Percentiles rank a stretch among this genome's conserved stretches.
Evolutionary conservation across 1,140 invertebrate species (phyloP).

Genomic region (Drosophila nigromelanica): DNA sequence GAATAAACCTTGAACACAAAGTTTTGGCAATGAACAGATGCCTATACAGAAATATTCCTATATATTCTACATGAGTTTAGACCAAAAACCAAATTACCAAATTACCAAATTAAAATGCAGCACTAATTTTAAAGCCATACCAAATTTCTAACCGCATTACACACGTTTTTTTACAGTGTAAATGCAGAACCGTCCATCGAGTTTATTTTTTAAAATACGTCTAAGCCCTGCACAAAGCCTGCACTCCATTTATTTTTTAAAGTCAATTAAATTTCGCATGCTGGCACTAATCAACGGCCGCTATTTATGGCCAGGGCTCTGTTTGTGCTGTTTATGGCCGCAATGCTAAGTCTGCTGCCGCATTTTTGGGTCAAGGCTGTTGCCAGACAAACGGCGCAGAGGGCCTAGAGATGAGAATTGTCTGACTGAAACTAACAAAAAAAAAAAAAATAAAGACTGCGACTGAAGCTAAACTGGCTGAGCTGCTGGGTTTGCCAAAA

Average conservation of each 20-base stretch:
- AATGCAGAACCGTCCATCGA: too few relatives aligned
- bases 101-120: too few relatives aligned
- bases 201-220: background rate
- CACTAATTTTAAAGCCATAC: too few relatives aligned
- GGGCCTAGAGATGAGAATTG: slow-evolving; percentile 14
- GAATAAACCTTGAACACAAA: too few relatives aligned
- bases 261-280: slow-evolving; percentile 43
- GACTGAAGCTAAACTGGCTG: background rate
- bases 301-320: slow-evolving; percentile 53
- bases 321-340: slow-evolving; percentile 2
- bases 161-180: too few relatives aligned
- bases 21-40: too few relatives aligned
- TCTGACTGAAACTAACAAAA: slow-evolving; percentile 11
- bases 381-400: slow-evolving; percentile 4
- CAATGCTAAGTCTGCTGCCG: slow-evolving; percentile 26
- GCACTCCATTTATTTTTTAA: slow-evolving; percentile 38
- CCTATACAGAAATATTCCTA: too few relatives aligned
- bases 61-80: too few relatives aligned
- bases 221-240: background rate
- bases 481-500: slow-evolving; percentile 33
- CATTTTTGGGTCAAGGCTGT: slow-evolving; percentile 60
- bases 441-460: background rate
- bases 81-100: too few relatives aligned
- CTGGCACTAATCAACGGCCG: slow-evolving; percentile 57
- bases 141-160: too few relatives aligned